Evolutionary conservation across 2,888 invertebrate genomes (phyloP), one percentile per base, ranked within the genome.

Genomic region (Acrocera orbiculus): DNA sequence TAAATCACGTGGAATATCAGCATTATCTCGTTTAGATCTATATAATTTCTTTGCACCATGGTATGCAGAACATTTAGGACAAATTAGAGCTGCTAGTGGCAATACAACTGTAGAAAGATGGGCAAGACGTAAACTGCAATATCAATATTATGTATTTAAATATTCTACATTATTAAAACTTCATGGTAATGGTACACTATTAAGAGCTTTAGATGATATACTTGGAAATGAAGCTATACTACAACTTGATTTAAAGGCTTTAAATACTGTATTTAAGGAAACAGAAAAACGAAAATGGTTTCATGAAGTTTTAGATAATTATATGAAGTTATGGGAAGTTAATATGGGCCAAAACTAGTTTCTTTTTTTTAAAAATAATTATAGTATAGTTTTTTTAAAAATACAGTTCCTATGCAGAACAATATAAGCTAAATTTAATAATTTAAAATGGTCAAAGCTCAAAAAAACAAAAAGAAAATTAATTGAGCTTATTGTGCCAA

Each of bases 291-390:
- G 73, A 47, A 68, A 73, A 52, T 87, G 85, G 83, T 87, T 85
- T 55, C 74, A 79, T 46, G 85, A 86, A 64, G 80, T 85, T 37
- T 69, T 87, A 54, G 83, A 85, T 62, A 87, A 87, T 67, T 80
- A 81, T 62, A 70, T 85, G 59, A 85, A 83, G 61, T 63, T 87
- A 42, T 86, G 86, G 83, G 86, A 87, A 61, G 76, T 77, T 49
- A 87, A 87, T 59, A 80, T 85, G 73, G 42, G 39, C 10, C 41
- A 41, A 31, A 44, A 39, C 33, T 33, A 30, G 29, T 27, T 29
- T 16, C 14, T n/a, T n/a, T n/a, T n/a, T n/a, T n/a, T n/a, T n/a
- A n/a, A n/a, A n/a, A n/a, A n/a, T n/a, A n/a, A n/a, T n/a, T n/a
- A n/a, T n/a, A n/a, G n/a, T n/a, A n/a, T n/a, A n/a, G n/a, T n/a